Percentiles rank a stretch among this genome's conserved stretches.
These are phyloP conservation scores for Mellivora capensis DNA, from an alignment of 2,113 vertebrate species.

Conservation along the genomic window DNA sequence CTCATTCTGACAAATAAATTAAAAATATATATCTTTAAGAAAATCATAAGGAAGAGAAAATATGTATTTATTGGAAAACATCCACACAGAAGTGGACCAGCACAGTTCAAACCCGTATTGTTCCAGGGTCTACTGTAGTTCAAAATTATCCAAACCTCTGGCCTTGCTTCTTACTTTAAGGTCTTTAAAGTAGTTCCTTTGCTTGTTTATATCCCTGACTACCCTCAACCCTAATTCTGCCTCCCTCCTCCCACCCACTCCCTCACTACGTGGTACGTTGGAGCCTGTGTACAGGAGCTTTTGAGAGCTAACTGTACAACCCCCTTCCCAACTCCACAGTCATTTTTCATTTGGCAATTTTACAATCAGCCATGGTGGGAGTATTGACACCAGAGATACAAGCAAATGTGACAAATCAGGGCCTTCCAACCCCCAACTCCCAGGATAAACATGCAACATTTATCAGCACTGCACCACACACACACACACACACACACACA, in stretches of 20 bases:
- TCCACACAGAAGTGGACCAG: neutral
- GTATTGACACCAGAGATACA: neutral
- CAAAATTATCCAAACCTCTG: neutral
- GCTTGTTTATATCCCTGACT: neutral
- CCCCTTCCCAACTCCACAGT: neutral
- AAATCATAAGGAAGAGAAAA: neutral
- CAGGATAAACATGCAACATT: neutral
- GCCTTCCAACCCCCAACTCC: no score
- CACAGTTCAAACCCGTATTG: neutral
- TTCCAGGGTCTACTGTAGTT: neutral
- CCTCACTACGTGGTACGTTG: neutral
- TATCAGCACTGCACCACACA: neutral
- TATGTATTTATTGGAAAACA: neutral
- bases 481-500: neutral
- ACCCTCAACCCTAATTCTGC: neutral
- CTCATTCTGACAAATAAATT: neutral
- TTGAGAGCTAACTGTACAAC: neutral
- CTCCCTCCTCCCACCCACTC: neutral
- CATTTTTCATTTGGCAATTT: neutral
- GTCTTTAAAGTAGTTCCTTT: neutral
- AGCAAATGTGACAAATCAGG: neutral
- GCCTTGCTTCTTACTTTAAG: neutral
- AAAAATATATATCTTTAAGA: neutral
- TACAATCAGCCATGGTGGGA: neutral
- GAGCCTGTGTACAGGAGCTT: neutral